A percentile compares a stretch with the other conserved stretches of the same genome.
phyloP scores from a whole-genome alignment of 2,888 invertebrate species.

The Odontothrips loti region DNA sequence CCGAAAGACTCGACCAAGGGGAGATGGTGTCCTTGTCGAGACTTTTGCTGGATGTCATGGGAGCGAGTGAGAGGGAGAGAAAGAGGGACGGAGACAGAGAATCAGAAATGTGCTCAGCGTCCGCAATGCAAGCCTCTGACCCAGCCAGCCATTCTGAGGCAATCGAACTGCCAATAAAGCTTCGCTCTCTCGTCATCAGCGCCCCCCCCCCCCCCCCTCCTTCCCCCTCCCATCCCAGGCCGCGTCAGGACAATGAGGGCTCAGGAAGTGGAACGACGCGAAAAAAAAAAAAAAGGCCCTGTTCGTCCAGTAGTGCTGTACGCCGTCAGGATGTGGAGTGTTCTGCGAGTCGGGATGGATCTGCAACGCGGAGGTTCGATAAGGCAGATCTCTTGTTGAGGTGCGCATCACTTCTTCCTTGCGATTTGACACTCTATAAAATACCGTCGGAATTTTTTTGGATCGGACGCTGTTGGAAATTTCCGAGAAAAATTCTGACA shows the following conservation, averaged over 20 bases:
- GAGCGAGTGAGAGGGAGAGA: not conserved
- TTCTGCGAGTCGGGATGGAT: no score
- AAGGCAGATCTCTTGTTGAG: no score
- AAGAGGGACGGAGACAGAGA: not conserved
- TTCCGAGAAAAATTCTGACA: no score
- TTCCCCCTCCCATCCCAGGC: not conserved
- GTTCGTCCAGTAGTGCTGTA: no score
- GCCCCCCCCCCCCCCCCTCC: not conserved
- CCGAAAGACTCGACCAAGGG: not conserved
- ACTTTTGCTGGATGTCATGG: no score
- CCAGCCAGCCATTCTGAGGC: conserved; percentile 15
- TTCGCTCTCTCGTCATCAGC: not conserved
- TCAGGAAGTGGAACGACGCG: conserved; percentile 20
- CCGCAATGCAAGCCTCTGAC: not conserved
- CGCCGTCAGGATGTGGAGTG: no score
- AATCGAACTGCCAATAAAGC: conserved; percentile 24
- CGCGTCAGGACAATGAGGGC: not conserved
- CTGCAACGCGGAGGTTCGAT: no score
- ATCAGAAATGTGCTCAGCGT: not conserved
- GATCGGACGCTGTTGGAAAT: no score
- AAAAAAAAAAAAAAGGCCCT: not conserved
- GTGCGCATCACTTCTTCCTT: no score
- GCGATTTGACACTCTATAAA: no score
- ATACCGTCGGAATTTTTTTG: no score
- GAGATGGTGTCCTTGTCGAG: not conserved